A percentile compares a stretch with the other conserved stretches of the same genome.
These are phyloP conservation scores for Trachymyrmex septentrionalis DNA, from an alignment of 1,140 invertebrate species.

Conservation along the genomic window DNA sequence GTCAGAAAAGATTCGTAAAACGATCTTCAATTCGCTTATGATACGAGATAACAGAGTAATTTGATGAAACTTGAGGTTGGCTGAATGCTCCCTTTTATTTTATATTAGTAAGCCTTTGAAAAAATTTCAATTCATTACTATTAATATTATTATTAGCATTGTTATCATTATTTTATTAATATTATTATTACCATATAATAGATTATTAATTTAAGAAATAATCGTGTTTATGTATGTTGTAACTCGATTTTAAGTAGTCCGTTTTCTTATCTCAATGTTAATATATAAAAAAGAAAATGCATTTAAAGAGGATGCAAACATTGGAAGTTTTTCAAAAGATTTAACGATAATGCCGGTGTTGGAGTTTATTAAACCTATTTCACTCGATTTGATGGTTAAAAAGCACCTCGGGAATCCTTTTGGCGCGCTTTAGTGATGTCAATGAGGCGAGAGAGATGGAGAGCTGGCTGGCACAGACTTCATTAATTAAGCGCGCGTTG, in stretches of 20 bases:
- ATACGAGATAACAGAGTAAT: no score
- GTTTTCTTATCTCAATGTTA: neutral
- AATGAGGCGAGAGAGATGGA: slow-evolving; percentile 31
- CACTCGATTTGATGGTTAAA: slow-evolving; percentile 45
- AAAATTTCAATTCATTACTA: no score
- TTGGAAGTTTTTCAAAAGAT: slow-evolving; percentile 13
- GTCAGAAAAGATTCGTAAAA: no score
- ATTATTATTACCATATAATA: neutral
- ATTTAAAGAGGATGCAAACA: neutral
- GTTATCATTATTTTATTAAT: neutral
- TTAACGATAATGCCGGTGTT: slow-evolving; percentile 15
- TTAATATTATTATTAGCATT: neutral
- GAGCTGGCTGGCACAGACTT: slow-evolving; percentile 80
- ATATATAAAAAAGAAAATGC: neutral
- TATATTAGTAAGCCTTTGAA: no score
- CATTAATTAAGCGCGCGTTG: slow-evolving; percentile 82
- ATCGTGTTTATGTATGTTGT: neutral
- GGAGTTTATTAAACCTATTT: slow-evolving; percentile 21
- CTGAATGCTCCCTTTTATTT: no score
- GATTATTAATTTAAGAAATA: slow-evolving; percentile 23
- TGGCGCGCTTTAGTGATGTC: slow-evolving; percentile 41
- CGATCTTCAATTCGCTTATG: no score
- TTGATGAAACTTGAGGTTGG: no score
- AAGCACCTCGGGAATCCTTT: slow-evolving; percentile 60
- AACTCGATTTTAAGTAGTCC: neutral